phyloP scores from a whole-genome alignment of 2,797 vertebrate genomes.

The Merluccius polli region DNA sequence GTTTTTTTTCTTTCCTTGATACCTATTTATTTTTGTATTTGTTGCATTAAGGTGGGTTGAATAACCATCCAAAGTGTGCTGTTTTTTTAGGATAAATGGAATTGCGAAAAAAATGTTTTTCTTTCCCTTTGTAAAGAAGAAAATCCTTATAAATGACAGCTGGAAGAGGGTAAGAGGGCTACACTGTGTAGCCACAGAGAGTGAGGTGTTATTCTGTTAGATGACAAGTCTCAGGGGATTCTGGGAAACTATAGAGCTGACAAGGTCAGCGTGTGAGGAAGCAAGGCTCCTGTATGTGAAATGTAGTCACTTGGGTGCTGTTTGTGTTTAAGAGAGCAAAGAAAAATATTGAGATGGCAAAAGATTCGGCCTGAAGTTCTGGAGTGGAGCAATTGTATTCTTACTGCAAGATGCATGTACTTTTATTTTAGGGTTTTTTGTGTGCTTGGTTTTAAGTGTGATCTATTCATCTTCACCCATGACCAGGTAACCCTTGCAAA shows the following conservation, averaged over 20 bases:
- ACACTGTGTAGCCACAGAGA: not conserved
- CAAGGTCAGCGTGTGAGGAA: slow-evolving; percentile 1
- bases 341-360: not conserved
- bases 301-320: not conserved
- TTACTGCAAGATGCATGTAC: not conserved
- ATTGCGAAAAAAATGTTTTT: not conserved
- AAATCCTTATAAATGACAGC: not conserved
- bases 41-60: no score
- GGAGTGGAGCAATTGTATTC: not conserved
- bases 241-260: slow-evolving; percentile 17
- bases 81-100: no score
- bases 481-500: not conserved
- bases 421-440: not conserved
- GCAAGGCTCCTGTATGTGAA: not conserved
- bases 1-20: no score
- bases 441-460: not conserved
- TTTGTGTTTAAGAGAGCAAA: slow-evolving; percentile 5
- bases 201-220: slow-evolving; percentile 18
- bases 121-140: not conserved
- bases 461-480: not conserved
- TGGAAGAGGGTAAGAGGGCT: slow-evolving; percentile 1
- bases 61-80: no score
- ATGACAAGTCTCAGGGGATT: slow-evolving; percentile 17
- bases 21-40: no score
- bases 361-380: not conserved